These are phyloP conservation scores for Augochlora pura DNA, from an alignment of 1,140 invertebrate species.

Conservation along the genomic window DNA sequence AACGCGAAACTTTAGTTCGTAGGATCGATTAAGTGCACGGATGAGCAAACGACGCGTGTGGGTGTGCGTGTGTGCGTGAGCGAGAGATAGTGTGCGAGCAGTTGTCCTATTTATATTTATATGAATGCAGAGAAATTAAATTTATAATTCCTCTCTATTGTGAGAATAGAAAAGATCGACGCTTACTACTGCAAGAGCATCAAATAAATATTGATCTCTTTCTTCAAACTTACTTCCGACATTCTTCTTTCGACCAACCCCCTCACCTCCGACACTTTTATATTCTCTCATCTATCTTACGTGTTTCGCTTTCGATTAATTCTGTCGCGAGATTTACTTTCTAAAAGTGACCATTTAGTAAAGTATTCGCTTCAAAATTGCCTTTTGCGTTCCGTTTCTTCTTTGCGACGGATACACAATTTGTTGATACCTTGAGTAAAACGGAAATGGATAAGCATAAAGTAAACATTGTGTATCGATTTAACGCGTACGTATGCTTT, in stretches of 20 bases:
- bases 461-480: too few relatives aligned
- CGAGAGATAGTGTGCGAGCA: constrained; percentile 52
- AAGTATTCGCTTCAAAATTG: too few relatives aligned
- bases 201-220: constrained; percentile 80
- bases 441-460: too few relatives aligned
- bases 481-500: too few relatives aligned
- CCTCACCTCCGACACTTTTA: not conserved
- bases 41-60: constrained; percentile 44
- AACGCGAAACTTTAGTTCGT: constrained; percentile 49
- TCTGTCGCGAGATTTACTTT: too few relatives aligned
- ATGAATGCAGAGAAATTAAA: constrained; percentile 69
- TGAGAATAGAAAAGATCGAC: constrained; percentile 76
- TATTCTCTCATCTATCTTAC: not conserved
- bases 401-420: too few relatives aligned
- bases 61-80: constrained; percentile 58
- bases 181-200: constrained; percentile 78
- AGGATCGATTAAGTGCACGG: constrained; percentile 53
- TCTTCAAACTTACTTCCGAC: constrained; percentile 62
- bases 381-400: too few relatives aligned
- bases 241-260: constrained; percentile 25
- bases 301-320: too few relatives aligned
- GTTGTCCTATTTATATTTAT: constrained; percentile 78
- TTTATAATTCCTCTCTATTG: constrained; percentile 77
- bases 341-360: too few relatives aligned
- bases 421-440: too few relatives aligned